Evolutionary conservation across 2,888 invertebrate genomes (phyloP).

Genomic region (Tiliacea citrago): DNA sequence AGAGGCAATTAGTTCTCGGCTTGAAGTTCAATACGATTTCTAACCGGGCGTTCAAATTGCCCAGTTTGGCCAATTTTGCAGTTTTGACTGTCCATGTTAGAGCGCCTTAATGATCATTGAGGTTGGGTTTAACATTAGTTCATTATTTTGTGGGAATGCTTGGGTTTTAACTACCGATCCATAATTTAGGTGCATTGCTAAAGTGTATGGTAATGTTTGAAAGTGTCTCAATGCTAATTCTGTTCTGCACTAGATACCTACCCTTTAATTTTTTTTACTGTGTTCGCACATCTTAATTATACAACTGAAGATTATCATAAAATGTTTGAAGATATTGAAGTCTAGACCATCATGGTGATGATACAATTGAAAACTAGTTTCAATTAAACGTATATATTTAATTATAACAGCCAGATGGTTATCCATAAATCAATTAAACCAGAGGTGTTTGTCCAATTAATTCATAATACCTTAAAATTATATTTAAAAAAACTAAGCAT

Average conservation of each 20-base stretch:
- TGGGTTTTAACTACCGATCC: not conserved
- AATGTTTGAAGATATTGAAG: not conserved
- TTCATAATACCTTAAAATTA: not conserved
- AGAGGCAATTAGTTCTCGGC: not conserved
- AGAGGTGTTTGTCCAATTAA: constrained; percentile 5
- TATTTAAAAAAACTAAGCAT: not conserved
- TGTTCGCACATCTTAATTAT: no score
- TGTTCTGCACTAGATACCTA: no score
- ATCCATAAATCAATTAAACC: constrained; percentile 7
- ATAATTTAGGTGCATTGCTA: not conserved
- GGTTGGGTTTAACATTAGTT: not conserved
- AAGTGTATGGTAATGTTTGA: not conserved
- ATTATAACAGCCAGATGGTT: constrained; percentile 16
- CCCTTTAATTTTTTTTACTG: no score
- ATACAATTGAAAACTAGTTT: constrained; percentile 4
- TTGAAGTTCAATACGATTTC: not conserved
- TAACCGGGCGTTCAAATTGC: constrained; percentile 1
- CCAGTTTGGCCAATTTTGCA: not conserved
- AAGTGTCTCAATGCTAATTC: not conserved
- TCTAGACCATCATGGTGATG: not conserved
- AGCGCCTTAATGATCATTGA: not conserved
- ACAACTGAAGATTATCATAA: no score
- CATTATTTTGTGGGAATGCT: not conserved
- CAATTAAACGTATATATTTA: constrained; percentile 6
- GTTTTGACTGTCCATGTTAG: not conserved